Conservation (phyloP, 2,113 vertebrate genomes). For the Penelope pileata region DNA sequence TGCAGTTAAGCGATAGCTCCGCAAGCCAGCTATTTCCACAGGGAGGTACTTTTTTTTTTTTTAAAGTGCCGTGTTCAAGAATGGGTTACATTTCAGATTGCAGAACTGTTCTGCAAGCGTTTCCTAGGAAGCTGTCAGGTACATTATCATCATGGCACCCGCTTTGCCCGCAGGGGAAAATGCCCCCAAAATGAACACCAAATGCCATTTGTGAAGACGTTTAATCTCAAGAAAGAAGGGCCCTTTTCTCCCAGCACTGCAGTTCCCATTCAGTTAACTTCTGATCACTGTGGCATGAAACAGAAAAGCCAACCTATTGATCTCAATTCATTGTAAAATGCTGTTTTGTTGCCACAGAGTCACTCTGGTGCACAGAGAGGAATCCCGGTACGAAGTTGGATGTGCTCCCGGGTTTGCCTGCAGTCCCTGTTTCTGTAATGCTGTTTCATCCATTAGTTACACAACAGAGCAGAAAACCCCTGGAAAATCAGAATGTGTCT, state of each 20-base stretch:
- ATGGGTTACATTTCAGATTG: accelerated
- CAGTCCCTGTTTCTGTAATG: neutral
- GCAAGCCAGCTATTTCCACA: no score
- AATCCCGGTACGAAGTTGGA: neutral
- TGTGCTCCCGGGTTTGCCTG: neutral
- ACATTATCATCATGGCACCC: neutral
- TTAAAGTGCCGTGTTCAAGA: no score
- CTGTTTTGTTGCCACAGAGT: neutral
- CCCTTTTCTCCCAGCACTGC: neutral
- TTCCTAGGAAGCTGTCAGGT: neutral
- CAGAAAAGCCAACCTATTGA: neutral
- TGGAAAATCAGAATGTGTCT: neutral
- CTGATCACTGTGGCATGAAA: neutral
- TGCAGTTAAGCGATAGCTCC: neutral
- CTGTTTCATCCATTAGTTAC: neutral
- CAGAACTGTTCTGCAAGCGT: neutral
- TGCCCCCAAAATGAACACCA: neutral
- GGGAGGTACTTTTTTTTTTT: no score
- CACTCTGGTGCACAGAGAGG: neutral
- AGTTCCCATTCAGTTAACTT: neutral
- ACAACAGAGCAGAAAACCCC: neutral
- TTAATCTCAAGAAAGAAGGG: neutral
- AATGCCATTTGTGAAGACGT: neutral
- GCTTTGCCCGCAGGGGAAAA: neutral
- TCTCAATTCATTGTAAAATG: neutral